These are phyloP conservation scores for Diplosoma virens DNA, from an alignment of 23 tunicate genomes.

Conservation along the genomic window DNA sequence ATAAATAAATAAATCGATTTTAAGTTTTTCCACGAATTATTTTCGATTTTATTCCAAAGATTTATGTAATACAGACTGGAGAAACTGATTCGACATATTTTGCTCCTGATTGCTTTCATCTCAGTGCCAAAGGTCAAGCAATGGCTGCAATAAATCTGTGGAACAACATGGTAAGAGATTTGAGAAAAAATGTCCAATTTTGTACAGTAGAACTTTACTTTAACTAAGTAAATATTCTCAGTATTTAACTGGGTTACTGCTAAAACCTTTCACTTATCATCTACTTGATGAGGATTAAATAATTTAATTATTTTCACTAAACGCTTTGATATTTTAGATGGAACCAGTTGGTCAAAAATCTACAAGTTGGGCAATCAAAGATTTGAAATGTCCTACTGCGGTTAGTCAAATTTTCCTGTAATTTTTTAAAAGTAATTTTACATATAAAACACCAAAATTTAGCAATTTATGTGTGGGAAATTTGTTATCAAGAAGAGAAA, in stretches of 20 bases:
- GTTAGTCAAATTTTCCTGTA: conserved; percentile 21
- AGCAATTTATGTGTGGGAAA: no score
- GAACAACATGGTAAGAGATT: conserved; percentile 77
- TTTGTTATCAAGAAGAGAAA: no score
- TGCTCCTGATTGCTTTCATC: conserved; percentile 89
- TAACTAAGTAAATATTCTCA: neutral
- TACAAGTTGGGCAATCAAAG: conserved; percentile 54
- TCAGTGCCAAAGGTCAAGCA: conserved; percentile 78
- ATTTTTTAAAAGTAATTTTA: no score
- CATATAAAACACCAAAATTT: no score
- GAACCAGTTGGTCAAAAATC: conserved; percentile 71
- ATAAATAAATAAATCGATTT: neutral
- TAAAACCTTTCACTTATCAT: no score
- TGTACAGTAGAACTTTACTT: neutral
- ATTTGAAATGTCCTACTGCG: conserved; percentile 68
- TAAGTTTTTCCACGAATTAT: neutral
- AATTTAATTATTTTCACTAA: no score
- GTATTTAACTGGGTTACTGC: no score
- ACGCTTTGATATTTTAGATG: conserved; percentile 30
- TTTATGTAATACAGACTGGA: conserved; percentile 67
- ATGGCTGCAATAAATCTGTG: conserved; percentile 74
- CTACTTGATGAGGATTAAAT: no score
- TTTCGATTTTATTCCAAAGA: no score
- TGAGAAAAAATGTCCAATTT: neutral
- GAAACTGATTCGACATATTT: conserved; percentile 71